Percentiles rank a stretch among this genome's conserved stretches.
phyloP scores from a whole-genome alignment of 2,113 vertebrate species.

The Perca flavescens region DNA sequence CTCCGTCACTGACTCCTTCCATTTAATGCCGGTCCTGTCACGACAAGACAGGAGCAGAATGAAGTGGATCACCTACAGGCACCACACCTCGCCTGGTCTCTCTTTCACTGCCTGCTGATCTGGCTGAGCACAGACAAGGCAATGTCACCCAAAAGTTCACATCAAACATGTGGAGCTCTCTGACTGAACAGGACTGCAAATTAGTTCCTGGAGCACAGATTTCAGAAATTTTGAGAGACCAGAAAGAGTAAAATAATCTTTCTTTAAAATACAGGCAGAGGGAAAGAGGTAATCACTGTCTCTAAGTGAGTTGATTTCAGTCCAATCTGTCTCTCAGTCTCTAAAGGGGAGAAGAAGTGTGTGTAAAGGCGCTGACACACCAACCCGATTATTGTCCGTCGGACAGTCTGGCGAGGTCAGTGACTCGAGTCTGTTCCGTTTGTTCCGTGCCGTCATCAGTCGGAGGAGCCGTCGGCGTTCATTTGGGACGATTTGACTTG shows the following conservation, averaged over 20 bases:
- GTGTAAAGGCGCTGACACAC: not conserved
- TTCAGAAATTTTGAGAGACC: conserved; percentile 34
- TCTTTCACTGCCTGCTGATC: conserved; percentile 50
- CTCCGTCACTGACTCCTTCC: conserved; percentile 72
- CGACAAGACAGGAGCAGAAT: conserved; percentile 81
- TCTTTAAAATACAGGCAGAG: not conserved
- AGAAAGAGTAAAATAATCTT: not conserved
- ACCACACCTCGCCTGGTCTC: conserved; percentile 76
- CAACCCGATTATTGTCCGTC: no score
- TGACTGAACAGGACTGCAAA: conserved; percentile 49
- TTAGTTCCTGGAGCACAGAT: conserved; percentile 33
- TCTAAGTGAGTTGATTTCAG: conserved; percentile 77
- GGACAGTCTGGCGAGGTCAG: no score
- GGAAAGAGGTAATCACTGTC: conserved; percentile 71
- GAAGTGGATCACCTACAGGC: conserved; percentile 81
- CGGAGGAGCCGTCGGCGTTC: no score
- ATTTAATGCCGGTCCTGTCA: conserved; percentile 82
- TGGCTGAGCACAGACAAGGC: conserved; percentile 51
- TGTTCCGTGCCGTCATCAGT: no score
- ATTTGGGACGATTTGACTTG: no score
- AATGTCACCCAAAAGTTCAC: conserved; percentile 62
- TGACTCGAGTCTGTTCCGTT: no score
- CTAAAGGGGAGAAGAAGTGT: conserved; percentile 45
- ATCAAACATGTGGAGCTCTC: conserved; percentile 46
- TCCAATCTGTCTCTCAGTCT: conserved; percentile 78